phyloP scores from a whole-genome alignment of 2,113 vertebrate genomes.

The Tachysurus fulvidraco region DNA sequence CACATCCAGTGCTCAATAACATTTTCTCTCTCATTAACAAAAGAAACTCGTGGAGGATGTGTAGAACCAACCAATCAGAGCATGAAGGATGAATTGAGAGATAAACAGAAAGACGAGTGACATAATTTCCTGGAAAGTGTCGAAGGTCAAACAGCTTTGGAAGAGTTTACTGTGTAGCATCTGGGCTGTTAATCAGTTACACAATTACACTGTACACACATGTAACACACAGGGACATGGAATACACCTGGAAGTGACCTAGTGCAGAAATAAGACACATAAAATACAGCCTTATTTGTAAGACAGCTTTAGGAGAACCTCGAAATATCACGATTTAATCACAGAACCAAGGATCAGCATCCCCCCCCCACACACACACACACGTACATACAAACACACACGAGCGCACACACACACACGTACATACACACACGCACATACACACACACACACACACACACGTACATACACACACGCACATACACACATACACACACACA shows the following conservation, averaged over 20 bases:
- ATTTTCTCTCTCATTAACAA: constrained; percentile 47
- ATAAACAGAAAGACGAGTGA: background rate
- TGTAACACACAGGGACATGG: background rate
- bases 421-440: constrained; percentile 27
- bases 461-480: constrained; percentile 24
- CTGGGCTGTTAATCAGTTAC: background rate
- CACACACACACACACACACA: background rate
- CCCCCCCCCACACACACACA: too few relatives aligned
- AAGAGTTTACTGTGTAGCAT: background rate
- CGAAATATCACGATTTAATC: background rate
- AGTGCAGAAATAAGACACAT: background rate
- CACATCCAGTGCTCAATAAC: constrained; percentile 49
- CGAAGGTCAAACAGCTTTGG: background rate
- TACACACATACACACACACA: background rate
- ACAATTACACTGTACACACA: background rate
- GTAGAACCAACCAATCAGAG: constrained; percentile 27
- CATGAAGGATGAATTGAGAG: background rate
- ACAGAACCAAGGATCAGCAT: background rate
- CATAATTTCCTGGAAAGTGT: background rate
- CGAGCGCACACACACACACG: constrained; percentile 12
- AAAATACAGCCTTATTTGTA: background rate
- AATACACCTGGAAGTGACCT: background rate
- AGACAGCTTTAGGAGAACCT: background rate
- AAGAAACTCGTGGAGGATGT: constrained; percentile 27
- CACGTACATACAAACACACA: constrained; percentile 16